Evolutionary conservation across 2,797 vertebrate species (phyloP), one percentile per base, ranked within the genome.

Genomic region (Otolemur crassicaudatus): DNA sequence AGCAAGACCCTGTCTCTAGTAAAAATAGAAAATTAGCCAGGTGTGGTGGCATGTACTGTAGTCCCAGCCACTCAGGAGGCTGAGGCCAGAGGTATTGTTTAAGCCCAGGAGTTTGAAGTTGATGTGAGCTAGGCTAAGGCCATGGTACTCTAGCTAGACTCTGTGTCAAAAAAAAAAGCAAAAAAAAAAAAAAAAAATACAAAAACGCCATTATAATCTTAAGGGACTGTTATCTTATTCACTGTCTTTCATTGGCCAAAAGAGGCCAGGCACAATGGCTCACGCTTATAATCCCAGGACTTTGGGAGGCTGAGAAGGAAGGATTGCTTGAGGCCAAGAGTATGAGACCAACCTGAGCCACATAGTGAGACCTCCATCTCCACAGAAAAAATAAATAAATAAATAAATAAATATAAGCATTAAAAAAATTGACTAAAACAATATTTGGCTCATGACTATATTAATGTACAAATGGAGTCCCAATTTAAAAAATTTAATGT

Each of bases 391-490:
- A 7, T 7, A 67, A 40, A 65, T 27, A 31, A 65, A 63, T 63
- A 29, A 65, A 67, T 31, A 67, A 67, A 19, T 67, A 67, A 67
- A 67, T 67, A 67, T 6, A 67, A 67, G 3, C 31, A 67, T 67
- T 58, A n/a, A 67, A 67, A 67, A n/a, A 19, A n/a, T 27, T 17
- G 77, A 80, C 53, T 7, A 58, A 80, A 58, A 37, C 53, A 53
- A 9, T 79, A 34, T 37, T 13, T 56, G 56, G 22, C 56, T 4
- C 56, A 80, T 80, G 22, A 34, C 53, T 40, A 22, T 49, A 25
- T 94, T 83, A 89, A 84, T 77, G 10, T 70, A 60, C n/a, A 72
- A 83, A 63, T 88, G 8, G n/a, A 96, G 80, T 92, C 20, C 63
- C 19, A 56, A 0, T 90, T 92, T 58, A 27, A 69, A 20, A 37